A percentile compares a stretch with the other conserved stretches of the same genome.
Conservation (phyloP, 2,888 invertebrate species). For the Zygaena filipendulae region DNA sequence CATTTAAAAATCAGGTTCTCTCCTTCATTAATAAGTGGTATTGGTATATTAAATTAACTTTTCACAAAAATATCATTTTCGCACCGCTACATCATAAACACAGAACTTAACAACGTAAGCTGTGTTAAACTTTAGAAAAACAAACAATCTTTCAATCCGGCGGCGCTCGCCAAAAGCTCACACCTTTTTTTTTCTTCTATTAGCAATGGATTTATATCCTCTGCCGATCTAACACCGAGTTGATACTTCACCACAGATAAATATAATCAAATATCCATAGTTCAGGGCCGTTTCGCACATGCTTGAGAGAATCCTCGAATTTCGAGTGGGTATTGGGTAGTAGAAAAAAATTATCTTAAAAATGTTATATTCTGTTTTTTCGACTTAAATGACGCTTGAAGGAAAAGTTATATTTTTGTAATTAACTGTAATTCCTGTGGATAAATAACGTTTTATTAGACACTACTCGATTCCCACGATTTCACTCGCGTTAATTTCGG, state of each 20-base stretch:
- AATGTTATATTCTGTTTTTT: no score
- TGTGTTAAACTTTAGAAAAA: constrained; percentile 25
- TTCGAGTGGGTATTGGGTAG: constrained; percentile 23
- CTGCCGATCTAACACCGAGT: no score
- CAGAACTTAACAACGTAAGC: constrained; percentile 25
- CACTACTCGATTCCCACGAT: no score
- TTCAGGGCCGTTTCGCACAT: constrained; percentile 44
- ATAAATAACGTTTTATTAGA: no score
- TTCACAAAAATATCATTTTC: constrained; percentile 25
- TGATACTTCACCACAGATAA: constrained; percentile 21
- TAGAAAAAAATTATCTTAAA: constrained; percentile 17
- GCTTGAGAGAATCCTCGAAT: constrained; percentile 45
- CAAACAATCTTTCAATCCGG: constrained; percentile 32
- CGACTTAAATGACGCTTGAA: no score
- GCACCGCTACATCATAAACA: constrained; percentile 37
- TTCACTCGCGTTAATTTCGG: no score
- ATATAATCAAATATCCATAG: constrained; percentile 22
- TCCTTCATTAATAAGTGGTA: no score
- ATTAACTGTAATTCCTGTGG: constrained; percentile 18
- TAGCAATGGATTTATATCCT: no score
- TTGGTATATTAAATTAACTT: no score
- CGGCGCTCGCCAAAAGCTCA: constrained; percentile 49
- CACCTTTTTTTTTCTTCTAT: constrained; percentile 20
- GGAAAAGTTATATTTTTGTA: no score
- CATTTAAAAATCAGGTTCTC: no score